These are phyloP conservation scores for Holothuria leucospilota DNA, from an alignment of 53 echinoderm and acorn worm genomes.

Conservation along the genomic window DNA sequence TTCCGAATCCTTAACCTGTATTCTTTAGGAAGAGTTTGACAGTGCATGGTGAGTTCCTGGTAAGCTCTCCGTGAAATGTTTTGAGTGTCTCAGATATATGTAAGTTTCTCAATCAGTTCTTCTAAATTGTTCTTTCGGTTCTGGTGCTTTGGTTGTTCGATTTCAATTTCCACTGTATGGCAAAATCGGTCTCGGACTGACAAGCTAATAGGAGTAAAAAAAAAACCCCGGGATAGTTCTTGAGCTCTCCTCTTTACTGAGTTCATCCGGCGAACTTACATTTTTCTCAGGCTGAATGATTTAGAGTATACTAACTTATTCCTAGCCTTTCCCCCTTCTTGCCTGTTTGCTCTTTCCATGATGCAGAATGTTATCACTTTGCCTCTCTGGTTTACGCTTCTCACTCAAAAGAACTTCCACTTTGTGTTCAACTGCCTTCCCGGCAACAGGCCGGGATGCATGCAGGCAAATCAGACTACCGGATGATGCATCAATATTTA, in stretches of 20 bases:
- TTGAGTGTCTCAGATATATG: slow-evolving; percentile 9
- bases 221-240: neutral
- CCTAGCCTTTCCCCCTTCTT: slow-evolving; percentile 11
- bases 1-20: slow-evolving; percentile 2
- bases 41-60: slow-evolving; percentile 23
- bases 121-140: neutral
- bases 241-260: neutral
- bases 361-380: neutral
- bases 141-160: neutral
- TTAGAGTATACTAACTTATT: slow-evolving; percentile 25
- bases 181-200: slow-evolving; percentile 2
- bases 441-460: neutral
- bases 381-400: neutral
- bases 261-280: slow-evolving; percentile 6
- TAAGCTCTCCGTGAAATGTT: neutral
- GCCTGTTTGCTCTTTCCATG: neutral
- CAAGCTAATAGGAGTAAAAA: slow-evolving; percentile 20
- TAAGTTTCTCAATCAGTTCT: slow-evolving; percentile 19
- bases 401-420: slow-evolving; percentile 14
- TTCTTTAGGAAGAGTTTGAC: slow-evolving; percentile 13
- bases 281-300: slow-evolving; percentile 12
- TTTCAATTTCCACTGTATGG: neutral
- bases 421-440: neutral
- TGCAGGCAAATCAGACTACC: too few relatives aligned
- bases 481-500: too few relatives aligned